Evolutionary conservation across 35 echinoderm and acorn worm species (phyloP).

Genomic region (Hemicentrotus pulcherrimus): DNA sequence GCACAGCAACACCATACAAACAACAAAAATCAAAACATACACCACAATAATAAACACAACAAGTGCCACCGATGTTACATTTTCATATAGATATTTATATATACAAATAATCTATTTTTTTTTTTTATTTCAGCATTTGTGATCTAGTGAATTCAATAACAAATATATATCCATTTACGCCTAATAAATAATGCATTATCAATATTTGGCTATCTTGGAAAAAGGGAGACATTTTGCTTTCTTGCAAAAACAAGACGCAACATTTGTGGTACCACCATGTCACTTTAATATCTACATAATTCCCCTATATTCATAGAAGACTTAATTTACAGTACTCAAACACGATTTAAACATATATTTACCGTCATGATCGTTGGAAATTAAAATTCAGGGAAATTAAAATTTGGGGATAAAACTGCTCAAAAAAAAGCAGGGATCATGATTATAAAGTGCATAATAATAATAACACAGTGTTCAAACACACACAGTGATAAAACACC

Average conservation of each 20-base stretch:
- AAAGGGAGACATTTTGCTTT: neutral
- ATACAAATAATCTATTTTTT: slow-evolving; percentile 52
- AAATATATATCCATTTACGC: slow-evolving; percentile 50
- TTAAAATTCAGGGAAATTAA: neutral
- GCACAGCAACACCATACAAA: neutral
- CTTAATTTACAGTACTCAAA: neutral
- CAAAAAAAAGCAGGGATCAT: neutral
- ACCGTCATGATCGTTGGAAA: neutral
- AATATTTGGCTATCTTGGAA: slow-evolving; percentile 53
- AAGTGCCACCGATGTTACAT: neutral
- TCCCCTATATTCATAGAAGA: neutral
- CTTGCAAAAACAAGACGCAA: neutral
- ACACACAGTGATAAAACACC: neutral
- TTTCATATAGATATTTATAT: slow-evolving; percentile 46
- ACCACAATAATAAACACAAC: neutral
- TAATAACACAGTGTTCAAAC: neutral
- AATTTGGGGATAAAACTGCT: neutral
- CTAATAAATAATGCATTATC: slow-evolving; percentile 52
- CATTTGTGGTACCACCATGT: neutral
- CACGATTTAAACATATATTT: neutral
- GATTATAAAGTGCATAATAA: neutral
- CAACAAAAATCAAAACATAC: neutral
- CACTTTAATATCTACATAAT: neutral
- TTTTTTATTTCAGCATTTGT: slow-evolving; percentile 57
- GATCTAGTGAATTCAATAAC: slow-evolving; percentile 54